phyloP scores from a whole-genome alignment of 2,888 invertebrate species.

The Entomobrya proxima region DNA sequence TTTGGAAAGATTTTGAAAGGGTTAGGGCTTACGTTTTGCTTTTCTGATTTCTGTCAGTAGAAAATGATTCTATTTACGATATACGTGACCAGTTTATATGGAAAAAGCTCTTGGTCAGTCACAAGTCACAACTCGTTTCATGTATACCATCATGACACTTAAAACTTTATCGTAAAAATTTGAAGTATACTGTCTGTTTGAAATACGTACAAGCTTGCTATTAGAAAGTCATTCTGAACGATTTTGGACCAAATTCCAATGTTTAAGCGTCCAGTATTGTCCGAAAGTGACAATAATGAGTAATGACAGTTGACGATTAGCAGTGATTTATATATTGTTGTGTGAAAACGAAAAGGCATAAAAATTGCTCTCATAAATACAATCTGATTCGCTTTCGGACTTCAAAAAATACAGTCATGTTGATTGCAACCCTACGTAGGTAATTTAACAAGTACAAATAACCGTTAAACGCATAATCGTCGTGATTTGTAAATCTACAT shows the following conservation, averaged over 20 bases:
- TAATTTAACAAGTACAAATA: too few relatives aligned
- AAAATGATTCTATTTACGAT: background rate
- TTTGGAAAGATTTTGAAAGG: too few relatives aligned
- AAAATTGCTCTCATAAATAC: too few relatives aligned
- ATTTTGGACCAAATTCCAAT: conserved; percentile 51
- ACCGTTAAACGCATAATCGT: too few relatives aligned
- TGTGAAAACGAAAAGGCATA: too few relatives aligned
- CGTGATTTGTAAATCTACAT: too few relatives aligned
- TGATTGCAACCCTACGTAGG: too few relatives aligned
- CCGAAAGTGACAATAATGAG: conserved; percentile 27
- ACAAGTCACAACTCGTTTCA: conserved; percentile 41
- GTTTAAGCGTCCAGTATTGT: conserved; percentile 62
- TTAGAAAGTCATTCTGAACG: conserved; percentile 9
- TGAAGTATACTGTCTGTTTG: conserved; percentile 1
- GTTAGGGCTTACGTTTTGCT: too few relatives aligned
- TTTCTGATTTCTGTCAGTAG: background rate
- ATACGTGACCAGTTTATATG: background rate
- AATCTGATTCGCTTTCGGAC: too few relatives aligned
- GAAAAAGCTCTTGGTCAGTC: conserved; percentile 58
- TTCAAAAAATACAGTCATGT: too few relatives aligned
- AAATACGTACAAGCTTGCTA: background rate
- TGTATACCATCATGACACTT: background rate
- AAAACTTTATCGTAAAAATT: background rate
- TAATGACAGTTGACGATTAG: background rate
- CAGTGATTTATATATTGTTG: conserved; percentile 1